Evolutionary conservation across 2,113 vertebrate species (phyloP), one percentile per base, ranked within the genome.

Genomic region (Nothobranchius kuhntae): DNA sequence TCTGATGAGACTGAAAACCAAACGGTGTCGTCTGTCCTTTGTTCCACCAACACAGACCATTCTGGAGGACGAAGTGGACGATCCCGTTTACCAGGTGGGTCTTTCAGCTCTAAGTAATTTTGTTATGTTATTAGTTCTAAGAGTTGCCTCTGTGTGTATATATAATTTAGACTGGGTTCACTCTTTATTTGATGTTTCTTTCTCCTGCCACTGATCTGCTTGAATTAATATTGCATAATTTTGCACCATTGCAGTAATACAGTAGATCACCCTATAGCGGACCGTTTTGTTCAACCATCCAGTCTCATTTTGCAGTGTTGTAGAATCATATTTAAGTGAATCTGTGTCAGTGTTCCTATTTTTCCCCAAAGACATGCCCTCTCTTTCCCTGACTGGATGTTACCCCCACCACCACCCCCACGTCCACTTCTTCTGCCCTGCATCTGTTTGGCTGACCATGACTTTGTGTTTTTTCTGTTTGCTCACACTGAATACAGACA

Each of bases 11-110:
- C 56, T 69, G 65, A 53, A 77, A 86, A 90, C 91, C 89, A 80
- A 93, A 62, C 90, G 15, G 54, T 84, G 71, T 78, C 52, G 13
- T 92, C 91, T 91, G 51, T 64, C 61, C 78, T 86, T 83, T 93
- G 90, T 80, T 59, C 86, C 85, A 74, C 91, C 92, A 40, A 73
- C 87, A 79, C 94, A 99, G 97, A 98, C 96, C 87, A 98, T 99
- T 93, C 93, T 99, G 91, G 97, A 99, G 92, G 97, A 99, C 74
- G 96, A 99, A 92, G 95, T 96, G 83, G 97, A 99, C 87, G 97
- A 99, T 86, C 97, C 97, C 35, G 96, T 99, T 36, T 99, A 99
- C 93, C 97, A 99, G 97, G 97, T 99, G 96, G 94, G 93, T 94
- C 87, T 71, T 72, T 60, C 73, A 89, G 84, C 83, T 67, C 77